Conservation (phyloP, 2,113 vertebrate genomes). For the Clarias gariepinus region DNA sequence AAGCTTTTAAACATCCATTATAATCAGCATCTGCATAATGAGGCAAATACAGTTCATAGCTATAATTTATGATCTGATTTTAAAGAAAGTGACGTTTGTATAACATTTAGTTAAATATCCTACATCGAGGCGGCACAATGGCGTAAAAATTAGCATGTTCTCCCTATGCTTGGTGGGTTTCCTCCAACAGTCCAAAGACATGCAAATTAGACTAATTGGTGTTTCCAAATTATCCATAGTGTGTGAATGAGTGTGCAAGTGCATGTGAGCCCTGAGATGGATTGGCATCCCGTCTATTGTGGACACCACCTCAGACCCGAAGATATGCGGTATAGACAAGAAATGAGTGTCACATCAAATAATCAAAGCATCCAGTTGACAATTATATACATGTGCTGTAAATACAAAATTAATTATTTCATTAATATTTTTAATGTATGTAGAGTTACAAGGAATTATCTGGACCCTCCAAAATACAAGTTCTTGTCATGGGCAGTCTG, state of each 20-base stretch:
- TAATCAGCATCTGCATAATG: neutral
- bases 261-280: too few relatives aligned
- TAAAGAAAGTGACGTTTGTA: neutral
- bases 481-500: neutral
- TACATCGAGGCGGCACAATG: neutral
- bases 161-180: too few relatives aligned
- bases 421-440: neutral
- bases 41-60: neutral
- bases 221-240: too few relatives aligned
- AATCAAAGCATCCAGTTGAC: neutral
- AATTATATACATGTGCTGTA: neutral
- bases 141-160: too few relatives aligned
- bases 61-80: neutral
- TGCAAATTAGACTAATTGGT: too few relatives aligned
- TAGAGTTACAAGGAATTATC: neutral
- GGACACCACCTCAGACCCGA: too few relatives aligned
- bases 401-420: neutral
- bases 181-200: too few relatives aligned
- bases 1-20: conserved; percentile 3
- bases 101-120: neutral
- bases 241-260: too few relatives aligned
- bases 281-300: too few relatives aligned
- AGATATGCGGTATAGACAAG: too few relatives aligned
- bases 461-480: neutral
- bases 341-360: neutral